A percentile compares a stretch with the other conserved stretches of the same genome.
phyloP scores from a whole-genome alignment of 2,113 vertebrate species.

The Ochotona curzoniae region DNA sequence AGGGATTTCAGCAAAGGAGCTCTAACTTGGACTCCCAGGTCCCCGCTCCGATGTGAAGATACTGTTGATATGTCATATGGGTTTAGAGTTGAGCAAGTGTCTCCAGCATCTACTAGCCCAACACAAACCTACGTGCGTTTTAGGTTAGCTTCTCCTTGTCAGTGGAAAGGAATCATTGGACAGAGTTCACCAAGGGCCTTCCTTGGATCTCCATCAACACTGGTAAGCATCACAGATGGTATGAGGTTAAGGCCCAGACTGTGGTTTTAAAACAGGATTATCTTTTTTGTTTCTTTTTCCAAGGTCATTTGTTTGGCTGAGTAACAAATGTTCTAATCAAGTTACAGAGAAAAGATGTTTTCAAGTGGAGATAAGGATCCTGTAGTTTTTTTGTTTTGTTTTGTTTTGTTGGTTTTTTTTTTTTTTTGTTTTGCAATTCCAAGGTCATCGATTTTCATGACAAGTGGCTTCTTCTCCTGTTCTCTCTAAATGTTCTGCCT shows the following conservation, averaged over 20 bases:
- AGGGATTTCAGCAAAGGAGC: background rate
- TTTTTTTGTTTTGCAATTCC: background rate
- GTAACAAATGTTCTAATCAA: background rate
- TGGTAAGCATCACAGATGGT: background rate
- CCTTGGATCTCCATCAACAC: background rate
- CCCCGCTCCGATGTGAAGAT: background rate
- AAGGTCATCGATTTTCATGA: background rate
- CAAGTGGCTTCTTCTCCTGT: background rate
- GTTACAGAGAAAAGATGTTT: background rate
- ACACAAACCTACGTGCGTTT: background rate
- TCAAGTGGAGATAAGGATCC: background rate
- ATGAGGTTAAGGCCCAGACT: background rate
- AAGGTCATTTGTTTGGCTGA: background rate
- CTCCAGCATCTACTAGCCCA: background rate
- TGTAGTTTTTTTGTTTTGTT: background rate
- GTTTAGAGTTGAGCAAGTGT: background rate
- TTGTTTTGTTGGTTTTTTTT: too few relatives aligned
- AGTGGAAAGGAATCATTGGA: slow-evolving; percentile 13
- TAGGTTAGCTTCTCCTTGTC: slow-evolving; percentile 16
- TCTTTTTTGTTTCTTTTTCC: background rate
- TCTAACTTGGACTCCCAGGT: background rate
- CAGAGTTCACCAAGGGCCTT: background rate
- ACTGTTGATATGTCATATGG: background rate
- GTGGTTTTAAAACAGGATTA: background rate
- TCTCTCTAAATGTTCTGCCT: background rate